Evolutionary conservation across 2,888 invertebrate species (phyloP), one percentile per base, ranked within the genome.

Genomic region (Neoaliturus tenellus): DNA sequence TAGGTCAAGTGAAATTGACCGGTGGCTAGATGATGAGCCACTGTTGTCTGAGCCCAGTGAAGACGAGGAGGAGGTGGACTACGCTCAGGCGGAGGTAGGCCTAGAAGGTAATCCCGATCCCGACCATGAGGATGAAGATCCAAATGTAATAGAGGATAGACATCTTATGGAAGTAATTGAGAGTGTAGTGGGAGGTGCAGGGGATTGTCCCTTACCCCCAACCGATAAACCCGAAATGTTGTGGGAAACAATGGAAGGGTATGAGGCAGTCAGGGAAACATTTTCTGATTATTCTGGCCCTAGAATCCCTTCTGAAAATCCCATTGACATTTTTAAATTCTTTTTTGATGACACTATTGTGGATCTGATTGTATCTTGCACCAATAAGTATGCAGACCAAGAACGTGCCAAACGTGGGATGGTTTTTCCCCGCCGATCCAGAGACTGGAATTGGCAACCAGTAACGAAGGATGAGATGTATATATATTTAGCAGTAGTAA

Each of bases 191-290:
- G 20, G 20, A 14, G 51, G 51, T 2, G 23, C 51, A 23, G 51
- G 51, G 8, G 51, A 51, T 23, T 51, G 51, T 51, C 51, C 20
- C 5, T 23, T 51, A 51, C 51, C 51, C 14, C n/a, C 20, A 14
- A 20, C 51, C n/a, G 51, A 51, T 5, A 51, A 51, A 3, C 71
- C 71, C 20, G 20, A 1, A 33, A 71, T 71, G 35, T 20, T 23
- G 2, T 71, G 71, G 71, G 71, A 71, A 1, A 71, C 71, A 20
- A 71, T 71, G 71, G 71, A 71, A 71, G 41, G 41, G 23, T 41
- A 71, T 39, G 35, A 6, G 41, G 41, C 71, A 6, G 28, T 6
- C 8, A 23, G 28, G 17, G 71, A 71, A 71, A 67, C 67, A 31
- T 67, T 67, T 67, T 33, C 31, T 6, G n/a, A 33, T 33, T 17